Base-by-base conservation (phyloP, 2,797 vertebrate species). In the Sandelia bainsii region DNA sequence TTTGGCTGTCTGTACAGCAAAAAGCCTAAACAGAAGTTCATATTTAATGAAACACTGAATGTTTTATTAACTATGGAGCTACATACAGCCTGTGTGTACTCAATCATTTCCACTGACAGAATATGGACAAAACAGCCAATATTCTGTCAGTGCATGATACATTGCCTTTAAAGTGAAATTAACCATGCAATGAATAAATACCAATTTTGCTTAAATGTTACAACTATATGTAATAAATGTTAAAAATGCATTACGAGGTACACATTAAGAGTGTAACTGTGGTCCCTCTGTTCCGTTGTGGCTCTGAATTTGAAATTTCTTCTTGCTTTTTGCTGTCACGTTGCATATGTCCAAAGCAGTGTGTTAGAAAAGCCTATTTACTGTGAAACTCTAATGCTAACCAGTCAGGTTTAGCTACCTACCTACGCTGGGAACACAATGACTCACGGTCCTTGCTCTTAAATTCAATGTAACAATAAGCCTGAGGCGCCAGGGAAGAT, bases 391-490 rank as follows among this genome's bases (percentile, higher is more conserved):
- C 62, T 76, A 44, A 87, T 88, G 79, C 91, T 90, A 87, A 85
- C 90, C 90, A 86, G 89, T 89, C 91, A 88, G 91, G 92, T 93
- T 92, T 89, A 88, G 81, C 91, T 90, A 81, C 85, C 91, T 91
- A 87, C 90, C 91, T 92, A 89, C 85, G 83, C 90, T 88, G 82
- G 83, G 84, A 92, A 85, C 87, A 90, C 83, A 75, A 66, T 93
- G 90, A 92, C 87, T 93, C 91, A 92, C 80, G 84, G 83, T 75
- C 85, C 89, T 84, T 82, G 84, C 85, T 89, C 80, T 87, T 82
- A 72, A 73, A 84, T 87, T 91, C 77, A 87, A 25, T 81, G 79
- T 61, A 87, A 83, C 88, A 88, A 76, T 86, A 78, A 84, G 89
- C 92, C 91, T 39, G 63, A 80, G 89, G 91, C 85, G 68, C 65